Evolutionary conservation across 2,113 vertebrate genomes (phyloP).

Genomic region (Crotophaga sulcirostris): DNA sequence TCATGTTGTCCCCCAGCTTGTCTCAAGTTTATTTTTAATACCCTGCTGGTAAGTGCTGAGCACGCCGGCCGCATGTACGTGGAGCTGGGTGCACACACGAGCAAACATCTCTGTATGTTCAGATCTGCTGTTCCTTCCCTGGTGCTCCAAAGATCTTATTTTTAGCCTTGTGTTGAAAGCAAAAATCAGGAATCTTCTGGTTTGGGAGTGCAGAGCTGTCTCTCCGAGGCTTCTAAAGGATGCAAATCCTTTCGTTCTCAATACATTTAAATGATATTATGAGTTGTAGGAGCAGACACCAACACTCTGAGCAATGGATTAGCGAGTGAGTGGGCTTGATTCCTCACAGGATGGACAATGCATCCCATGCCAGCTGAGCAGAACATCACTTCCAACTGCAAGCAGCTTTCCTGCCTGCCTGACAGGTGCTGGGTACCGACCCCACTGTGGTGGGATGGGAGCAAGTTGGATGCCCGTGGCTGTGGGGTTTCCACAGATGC

Average conservation of each 20-base stretch:
- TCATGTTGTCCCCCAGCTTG: background rate
- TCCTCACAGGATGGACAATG: rapidly evolving
- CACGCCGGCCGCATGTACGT: rapidly evolving
- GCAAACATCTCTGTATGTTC: rapidly evolving
- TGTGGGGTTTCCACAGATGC: background rate
- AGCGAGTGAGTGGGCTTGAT: rapidly evolving
- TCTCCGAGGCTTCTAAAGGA: background rate
- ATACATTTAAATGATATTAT: background rate
- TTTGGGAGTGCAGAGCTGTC: background rate
- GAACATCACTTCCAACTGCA: rapidly evolving
- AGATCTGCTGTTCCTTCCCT: background rate
- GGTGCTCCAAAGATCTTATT: background rate
- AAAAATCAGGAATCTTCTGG: background rate
- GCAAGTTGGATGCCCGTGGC: rapidly evolving
- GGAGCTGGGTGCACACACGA: rapidly evolving
- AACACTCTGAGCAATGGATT: rapidly evolving
- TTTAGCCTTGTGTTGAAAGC: background rate
- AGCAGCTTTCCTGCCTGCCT: background rate
- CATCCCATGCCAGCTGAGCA: rapidly evolving
- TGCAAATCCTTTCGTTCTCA: background rate
- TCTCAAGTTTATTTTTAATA: background rate
- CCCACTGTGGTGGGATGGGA: rapidly evolving
- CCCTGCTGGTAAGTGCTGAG: rapidly evolving
- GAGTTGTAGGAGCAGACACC: background rate
- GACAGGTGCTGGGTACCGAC: rapidly evolving